Evolutionary conservation across 2,113 vertebrate genomes (phyloP).

Genomic region (Psilopogon haemacephalus): DNA sequence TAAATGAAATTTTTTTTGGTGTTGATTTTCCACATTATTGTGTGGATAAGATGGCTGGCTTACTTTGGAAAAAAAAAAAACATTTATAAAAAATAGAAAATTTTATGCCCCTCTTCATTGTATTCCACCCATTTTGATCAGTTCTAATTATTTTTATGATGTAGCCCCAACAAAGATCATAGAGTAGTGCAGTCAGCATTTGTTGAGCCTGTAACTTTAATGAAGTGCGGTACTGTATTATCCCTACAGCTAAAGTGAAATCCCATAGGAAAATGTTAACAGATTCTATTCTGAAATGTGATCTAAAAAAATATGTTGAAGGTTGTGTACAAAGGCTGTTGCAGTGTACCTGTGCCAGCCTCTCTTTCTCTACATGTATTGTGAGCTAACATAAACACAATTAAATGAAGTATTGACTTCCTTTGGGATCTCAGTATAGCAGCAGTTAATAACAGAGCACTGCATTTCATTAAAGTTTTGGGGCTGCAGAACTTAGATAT

Average conservation of each 20-base stretch:
- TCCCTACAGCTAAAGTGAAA: constrained; percentile 51
- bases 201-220: constrained; percentile 58
- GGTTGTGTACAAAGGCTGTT: not conserved
- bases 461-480: constrained; percentile 52
- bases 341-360: not conserved
- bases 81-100: not conserved
- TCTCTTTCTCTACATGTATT: not conserved
- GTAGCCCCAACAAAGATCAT: not conserved
- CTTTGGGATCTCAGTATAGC: constrained; percentile 45
- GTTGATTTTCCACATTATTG: not conserved
- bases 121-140: not conserved
- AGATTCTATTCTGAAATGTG: constrained; percentile 42
- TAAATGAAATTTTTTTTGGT: not conserved
- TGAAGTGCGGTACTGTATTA: constrained; percentile 45
- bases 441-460: constrained; percentile 40
- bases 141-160: constrained; percentile 44
- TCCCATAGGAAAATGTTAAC: constrained; percentile 47
- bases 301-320: not conserved
- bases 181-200: constrained; percentile 23
- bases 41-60: not conserved
- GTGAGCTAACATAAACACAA: constrained; percentile 29
- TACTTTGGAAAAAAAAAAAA: not conserved
- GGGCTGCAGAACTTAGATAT: constrained; percentile 40
- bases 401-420: constrained; percentile 58
- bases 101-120: not conserved